Conservation (phyloP, 2,888 invertebrate genomes). For the Calameuta idolon region DNA sequence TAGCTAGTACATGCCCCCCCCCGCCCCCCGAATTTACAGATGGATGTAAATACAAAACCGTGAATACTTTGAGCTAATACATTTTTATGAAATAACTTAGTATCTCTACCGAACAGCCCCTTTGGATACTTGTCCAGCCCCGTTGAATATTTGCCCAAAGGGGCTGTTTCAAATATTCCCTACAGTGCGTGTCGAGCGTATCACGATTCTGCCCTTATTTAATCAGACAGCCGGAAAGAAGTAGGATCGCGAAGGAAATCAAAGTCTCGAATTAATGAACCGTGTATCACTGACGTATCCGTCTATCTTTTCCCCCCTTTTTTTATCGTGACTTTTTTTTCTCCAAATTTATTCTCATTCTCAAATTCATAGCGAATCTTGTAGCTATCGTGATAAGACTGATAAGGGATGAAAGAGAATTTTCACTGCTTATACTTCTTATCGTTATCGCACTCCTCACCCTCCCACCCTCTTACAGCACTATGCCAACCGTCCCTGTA, state of each 20-base stretch:
- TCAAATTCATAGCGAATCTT: not conserved
- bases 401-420: not conserved
- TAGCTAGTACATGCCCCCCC: not conserved
- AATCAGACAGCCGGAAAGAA: not conserved
- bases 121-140: too few relatives aligned
- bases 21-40: not conserved
- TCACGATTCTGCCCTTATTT: not conserved
- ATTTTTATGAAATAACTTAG: not conserved
- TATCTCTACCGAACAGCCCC: not conserved
- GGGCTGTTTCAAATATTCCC: not conserved
- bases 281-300: conserved; percentile 12
- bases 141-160: not conserved
- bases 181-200: not conserved
- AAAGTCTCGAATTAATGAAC: conserved; percentile 30
- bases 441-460: not conserved
- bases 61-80: not conserved
- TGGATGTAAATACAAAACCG: not conserved
- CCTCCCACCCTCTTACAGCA: not conserved
- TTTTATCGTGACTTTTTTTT: not conserved
- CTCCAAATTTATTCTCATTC: not conserved
- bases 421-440: not conserved
- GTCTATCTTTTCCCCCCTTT: too few relatives aligned
- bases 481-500: not conserved
- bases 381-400: not conserved
- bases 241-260: not conserved